Conservation (phyloP, 2,797 vertebrate species). For the Choloepus didactylus region DNA sequence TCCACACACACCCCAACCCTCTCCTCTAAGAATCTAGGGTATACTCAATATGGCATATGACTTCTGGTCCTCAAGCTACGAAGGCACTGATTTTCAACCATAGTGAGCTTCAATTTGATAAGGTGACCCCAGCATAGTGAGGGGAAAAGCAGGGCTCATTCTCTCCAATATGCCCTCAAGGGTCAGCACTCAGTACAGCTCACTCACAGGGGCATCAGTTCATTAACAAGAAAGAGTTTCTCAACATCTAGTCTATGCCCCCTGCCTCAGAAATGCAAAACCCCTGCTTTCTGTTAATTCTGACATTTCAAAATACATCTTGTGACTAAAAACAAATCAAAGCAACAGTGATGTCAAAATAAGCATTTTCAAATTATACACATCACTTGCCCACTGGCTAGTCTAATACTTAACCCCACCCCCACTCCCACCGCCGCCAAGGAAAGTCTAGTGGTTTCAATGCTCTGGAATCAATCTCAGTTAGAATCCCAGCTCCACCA, state of each 20-base stretch:
- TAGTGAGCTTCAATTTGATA: neutral
- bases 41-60: neutral
- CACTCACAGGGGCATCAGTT: neutral
- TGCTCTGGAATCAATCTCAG: neutral
- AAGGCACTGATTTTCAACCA: neutral
- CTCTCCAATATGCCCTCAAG: neutral
- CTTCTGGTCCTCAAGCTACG: neutral
- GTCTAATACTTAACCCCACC: neutral
- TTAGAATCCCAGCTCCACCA: neutral
- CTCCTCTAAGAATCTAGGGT: neutral
- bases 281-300: conserved; percentile 22
- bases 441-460: neutral
- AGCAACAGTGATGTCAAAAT: neutral
- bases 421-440: no score
- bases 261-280: conserved; percentile 36
- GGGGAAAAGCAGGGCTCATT: neutral
- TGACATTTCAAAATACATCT: conserved; percentile 64
- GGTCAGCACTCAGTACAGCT: neutral
- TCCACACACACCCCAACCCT: neutral
- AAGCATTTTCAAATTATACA: conserved; percentile 41
- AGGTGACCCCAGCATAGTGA: neutral
- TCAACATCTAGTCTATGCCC: conserved; percentile 23
- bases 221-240: neutral
- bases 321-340: conserved; percentile 33
- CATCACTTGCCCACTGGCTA: neutral